Evolutionary conservation across 2,113 vertebrate genomes (phyloP).

Genomic region (Muntiacus reevesi): DNA sequence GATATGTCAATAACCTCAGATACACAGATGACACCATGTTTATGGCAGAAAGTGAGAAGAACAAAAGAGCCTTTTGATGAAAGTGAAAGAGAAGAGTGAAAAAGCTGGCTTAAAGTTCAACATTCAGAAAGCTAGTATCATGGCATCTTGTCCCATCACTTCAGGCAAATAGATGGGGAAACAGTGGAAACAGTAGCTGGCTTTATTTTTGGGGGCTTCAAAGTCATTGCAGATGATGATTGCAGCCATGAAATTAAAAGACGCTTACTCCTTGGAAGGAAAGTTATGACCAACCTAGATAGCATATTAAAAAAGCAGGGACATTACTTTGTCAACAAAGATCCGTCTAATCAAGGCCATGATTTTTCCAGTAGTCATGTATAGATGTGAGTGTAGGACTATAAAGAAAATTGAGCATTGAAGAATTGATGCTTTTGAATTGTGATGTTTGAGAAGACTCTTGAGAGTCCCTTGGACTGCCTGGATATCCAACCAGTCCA

Average conservation of each 20-base stretch:
- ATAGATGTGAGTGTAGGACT: neutral
- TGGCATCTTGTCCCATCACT: too few relatives aligned
- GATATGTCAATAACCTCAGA: neutral
- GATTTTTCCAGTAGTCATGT: neutral
- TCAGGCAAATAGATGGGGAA: too few relatives aligned
- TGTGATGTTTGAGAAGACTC: neutral
- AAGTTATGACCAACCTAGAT: neutral
- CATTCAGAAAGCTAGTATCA: too few relatives aligned
- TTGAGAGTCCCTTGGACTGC: neutral
- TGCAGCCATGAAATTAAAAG: neutral
- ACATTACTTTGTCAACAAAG: neutral
- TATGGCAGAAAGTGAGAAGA: neutral
- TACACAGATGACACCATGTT: neutral
- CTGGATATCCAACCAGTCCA: too few relatives aligned
- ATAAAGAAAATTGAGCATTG: fast-evolving
- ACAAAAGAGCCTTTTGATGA: neutral
- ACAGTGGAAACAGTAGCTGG: too few relatives aligned
- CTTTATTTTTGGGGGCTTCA: neutral
- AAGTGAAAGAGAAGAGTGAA: neutral
- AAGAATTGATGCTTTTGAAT: neutral
- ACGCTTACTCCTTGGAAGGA: neutral
- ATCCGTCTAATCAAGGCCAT: neutral
- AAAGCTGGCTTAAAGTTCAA: too few relatives aligned
- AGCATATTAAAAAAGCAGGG: neutral
- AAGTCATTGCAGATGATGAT: neutral